Evolutionary conservation across 2,888 invertebrate genomes (phyloP).

Genomic region (Dysmachus trigonus): DNA sequence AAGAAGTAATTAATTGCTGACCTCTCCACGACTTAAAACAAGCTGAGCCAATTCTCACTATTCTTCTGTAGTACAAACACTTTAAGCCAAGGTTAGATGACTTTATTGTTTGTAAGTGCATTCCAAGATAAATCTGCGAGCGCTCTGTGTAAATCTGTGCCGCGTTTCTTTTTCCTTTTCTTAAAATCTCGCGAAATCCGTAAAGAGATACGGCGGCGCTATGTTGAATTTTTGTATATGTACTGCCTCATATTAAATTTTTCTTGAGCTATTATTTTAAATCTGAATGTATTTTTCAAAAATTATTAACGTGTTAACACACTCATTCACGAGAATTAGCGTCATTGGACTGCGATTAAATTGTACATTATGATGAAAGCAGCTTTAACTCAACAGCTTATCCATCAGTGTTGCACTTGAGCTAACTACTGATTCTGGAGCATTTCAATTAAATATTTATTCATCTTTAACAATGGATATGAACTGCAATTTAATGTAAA

Average conservation of each 20-base stretch:
- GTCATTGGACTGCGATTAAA: constrained; percentile 12
- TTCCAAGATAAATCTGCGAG: background rate
- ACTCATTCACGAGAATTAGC: background rate
- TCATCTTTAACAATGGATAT: background rate
- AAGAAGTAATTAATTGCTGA: constrained; percentile 3
- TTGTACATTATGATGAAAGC: background rate
- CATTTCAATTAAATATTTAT: background rate
- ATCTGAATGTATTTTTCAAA: background rate
- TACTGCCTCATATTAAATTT: background rate
- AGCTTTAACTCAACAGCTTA: background rate
- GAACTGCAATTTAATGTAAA: background rate
- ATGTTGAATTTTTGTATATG: background rate
- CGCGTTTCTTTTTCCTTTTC: background rate
- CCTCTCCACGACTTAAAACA: background rate
- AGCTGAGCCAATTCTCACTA: constrained; percentile 3
- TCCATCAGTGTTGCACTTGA: background rate
- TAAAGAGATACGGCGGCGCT: background rate
- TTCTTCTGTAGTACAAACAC: background rate
- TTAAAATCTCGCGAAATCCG: background rate
- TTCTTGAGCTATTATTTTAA: background rate
- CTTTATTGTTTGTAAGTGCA: constrained; percentile 23
- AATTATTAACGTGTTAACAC: background rate
- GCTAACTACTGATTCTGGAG: background rate
- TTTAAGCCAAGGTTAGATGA: constrained; percentile 20
- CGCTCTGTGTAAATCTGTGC: background rate